Conservation (phyloP, 2,797 vertebrate species). For the Todus mexicanus region DNA sequence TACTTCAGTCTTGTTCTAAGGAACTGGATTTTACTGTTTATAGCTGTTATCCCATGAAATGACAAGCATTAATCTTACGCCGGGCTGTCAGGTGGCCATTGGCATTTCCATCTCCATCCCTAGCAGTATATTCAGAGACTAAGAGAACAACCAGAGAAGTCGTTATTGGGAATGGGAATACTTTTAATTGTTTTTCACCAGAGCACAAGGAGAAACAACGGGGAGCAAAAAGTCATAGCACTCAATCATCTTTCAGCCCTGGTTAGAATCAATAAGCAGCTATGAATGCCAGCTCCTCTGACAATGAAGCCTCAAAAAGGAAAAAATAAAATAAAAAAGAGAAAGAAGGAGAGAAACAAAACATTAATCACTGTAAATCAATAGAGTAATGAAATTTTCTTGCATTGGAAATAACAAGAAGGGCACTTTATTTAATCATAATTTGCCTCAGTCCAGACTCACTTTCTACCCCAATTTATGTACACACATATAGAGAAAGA, state of each 20-base stretch:
- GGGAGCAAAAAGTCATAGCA: constrained; percentile 16
- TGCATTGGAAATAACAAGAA: neutral
- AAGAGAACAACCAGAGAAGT: neutral
- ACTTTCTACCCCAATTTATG: neutral
- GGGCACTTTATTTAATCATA: constrained; percentile 19
- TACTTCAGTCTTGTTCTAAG: neutral
- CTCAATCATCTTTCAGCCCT: constrained; percentile 35
- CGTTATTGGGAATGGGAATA: constrained; percentile 7
- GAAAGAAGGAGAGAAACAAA: neutral
- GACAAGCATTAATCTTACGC: constrained; percentile 13
- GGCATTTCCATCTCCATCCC: neutral
- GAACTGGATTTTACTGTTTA: neutral
- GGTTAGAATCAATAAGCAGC: constrained; percentile 41
- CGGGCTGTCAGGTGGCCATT: neutral
- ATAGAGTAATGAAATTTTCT: constrained; percentile 7
- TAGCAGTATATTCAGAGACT: neutral
- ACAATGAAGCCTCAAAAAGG: neutral
- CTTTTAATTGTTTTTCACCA: constrained; percentile 24
- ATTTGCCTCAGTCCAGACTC: constrained; percentile 25
- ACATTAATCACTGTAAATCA: neutral
- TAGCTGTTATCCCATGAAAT: neutral
- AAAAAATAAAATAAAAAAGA: neutral
- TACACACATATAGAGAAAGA: neutral
- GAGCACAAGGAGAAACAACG: neutral
- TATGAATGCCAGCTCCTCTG: neutral